These are phyloP conservation scores for Zootoca vivipara DNA, from an alignment of 2,113 vertebrate species.

Conservation along the genomic window DNA sequence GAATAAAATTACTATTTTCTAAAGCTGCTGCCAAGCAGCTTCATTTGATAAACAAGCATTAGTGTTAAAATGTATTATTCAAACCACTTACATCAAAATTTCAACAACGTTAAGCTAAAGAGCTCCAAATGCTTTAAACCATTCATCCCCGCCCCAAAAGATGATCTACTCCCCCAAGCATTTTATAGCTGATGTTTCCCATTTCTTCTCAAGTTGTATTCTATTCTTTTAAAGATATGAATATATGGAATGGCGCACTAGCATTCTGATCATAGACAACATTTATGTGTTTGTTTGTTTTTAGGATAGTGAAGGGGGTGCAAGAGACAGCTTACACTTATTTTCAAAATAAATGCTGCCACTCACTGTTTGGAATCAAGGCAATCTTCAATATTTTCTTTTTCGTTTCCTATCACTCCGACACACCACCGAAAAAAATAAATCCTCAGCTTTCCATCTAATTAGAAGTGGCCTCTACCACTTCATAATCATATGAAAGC, in stretches of 20 bases:
- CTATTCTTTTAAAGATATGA: background rate
- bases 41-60: too few relatives aligned
- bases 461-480: slow-evolving; percentile 9
- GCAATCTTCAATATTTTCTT: background rate
- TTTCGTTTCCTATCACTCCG: background rate
- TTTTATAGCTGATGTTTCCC: background rate
- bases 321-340: background rate
- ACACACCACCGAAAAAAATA: background rate
- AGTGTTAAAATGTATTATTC: too few relatives aligned
- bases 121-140: background rate
- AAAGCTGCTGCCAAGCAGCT: too few relatives aligned
- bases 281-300: background rate
- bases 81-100: background rate
- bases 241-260: background rate
- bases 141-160: background rate
- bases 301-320: background rate
- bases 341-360: background rate
- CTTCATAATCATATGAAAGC: background rate
- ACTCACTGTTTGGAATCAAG: background rate
- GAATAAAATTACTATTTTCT: background rate
- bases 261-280: background rate
- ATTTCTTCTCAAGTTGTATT: background rate
- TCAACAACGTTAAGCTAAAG: background rate
- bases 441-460: background rate
- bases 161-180: background rate